Evolutionary conservation across 2,888 invertebrate genomes (phyloP).

Genomic region (Eubasilissa splendida): DNA sequence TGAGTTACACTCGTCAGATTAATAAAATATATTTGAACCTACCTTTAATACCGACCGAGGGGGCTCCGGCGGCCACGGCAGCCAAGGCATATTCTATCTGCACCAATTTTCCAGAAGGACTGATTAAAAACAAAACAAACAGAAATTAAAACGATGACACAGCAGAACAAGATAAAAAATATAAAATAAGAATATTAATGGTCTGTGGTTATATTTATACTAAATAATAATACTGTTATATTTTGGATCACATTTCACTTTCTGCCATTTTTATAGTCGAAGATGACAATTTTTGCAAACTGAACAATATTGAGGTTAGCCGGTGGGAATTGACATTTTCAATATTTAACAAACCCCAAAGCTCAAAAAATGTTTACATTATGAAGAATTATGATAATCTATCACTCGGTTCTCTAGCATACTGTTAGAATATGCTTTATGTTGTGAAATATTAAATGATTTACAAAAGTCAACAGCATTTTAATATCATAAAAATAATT

Average conservation of each 20-base stretch:
- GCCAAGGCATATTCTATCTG: slow-evolving; percentile 99
- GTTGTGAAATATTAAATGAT: no score
- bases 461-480: neutral
- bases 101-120: slow-evolving; percentile 98
- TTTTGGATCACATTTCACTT: neutral
- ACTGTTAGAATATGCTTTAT: no score
- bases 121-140: slow-evolving; percentile 68
- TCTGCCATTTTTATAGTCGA: neutral
- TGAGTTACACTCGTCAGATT: no score
- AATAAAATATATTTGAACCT: slow-evolving; percentile 51
- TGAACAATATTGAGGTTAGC: slow-evolving; percentile 27
- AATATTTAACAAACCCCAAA: no score
- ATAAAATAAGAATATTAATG: neutral
- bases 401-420: no score
- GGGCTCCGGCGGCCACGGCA: slow-evolving; percentile 98
- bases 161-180: neutral
- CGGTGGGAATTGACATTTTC: neutral
- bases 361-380: no score
- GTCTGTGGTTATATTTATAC: no score
- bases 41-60: slow-evolving; percentile 99
- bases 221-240: neutral
- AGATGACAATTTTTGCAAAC: neutral
- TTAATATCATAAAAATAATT: neutral
- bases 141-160: neutral
- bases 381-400: no score